Evolutionary conservation across 1,140 invertebrate genomes (phyloP).

Genomic region (Oedothorax gibbosus): DNA sequence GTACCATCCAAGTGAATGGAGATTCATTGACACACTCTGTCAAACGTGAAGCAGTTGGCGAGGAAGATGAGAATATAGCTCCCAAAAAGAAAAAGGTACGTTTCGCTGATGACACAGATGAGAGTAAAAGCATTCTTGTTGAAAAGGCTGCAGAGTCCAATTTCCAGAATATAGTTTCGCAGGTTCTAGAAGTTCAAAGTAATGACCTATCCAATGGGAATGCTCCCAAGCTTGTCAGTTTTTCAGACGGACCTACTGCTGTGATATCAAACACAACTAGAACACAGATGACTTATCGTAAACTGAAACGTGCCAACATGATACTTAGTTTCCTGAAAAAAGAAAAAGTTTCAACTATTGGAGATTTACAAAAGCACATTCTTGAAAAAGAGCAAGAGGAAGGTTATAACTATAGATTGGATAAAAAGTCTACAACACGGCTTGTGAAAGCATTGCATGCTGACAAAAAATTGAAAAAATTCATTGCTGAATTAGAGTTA

Average conservation of each 20-base stretch:
- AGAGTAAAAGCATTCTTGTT: background rate
- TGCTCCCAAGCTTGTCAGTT: constrained; percentile 15
- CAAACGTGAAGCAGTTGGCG: background rate
- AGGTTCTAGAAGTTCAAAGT: constrained; percentile 24
- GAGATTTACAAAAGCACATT: constrained; percentile 74
- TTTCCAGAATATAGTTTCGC: constrained; percentile 35
- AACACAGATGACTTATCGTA: constrained; percentile 63
- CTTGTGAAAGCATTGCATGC: constrained; percentile 72
- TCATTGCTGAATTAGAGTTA: constrained; percentile 72
- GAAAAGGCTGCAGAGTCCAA: constrained; percentile 6
- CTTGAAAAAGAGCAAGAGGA: constrained; percentile 71
- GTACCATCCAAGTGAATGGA: constrained; percentile 12
- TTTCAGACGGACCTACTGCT: background rate
- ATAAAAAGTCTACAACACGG: constrained; percentile 75
- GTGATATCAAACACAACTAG: no score
- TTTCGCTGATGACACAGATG: background rate
- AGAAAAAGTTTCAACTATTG: constrained; percentile 72
- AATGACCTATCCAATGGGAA: background rate
- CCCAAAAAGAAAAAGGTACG: background rate
- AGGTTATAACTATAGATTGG: constrained; percentile 73
- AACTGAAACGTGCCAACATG: constrained; percentile 73
- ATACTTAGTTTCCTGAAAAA: constrained; percentile 74
- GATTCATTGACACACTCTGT: background rate
- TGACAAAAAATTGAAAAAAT: constrained; percentile 74
- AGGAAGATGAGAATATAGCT: background rate